Conservation (phyloP, 2,797 vertebrate genomes). For the Rhabdophis nuchalis region DNA sequence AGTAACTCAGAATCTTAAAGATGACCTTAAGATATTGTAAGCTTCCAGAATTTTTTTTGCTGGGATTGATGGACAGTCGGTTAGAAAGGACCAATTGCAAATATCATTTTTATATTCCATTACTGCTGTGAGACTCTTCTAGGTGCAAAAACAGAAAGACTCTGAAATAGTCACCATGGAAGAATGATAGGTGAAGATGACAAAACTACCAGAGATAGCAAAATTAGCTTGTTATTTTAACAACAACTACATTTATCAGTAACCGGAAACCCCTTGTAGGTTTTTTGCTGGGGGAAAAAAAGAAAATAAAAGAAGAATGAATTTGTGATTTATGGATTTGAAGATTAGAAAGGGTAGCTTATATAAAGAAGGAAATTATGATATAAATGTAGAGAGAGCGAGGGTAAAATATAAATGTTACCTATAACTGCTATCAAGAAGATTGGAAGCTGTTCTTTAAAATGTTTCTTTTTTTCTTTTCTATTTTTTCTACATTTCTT, state of each 20-base stretch:
- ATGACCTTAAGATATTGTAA: neutral
- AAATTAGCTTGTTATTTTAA: neutral
- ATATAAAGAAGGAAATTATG: neutral
- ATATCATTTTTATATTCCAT: neutral
- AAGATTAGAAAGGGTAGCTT: neutral
- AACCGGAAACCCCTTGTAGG: neutral
- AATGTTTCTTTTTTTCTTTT: neutral
- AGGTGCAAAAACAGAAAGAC: neutral
- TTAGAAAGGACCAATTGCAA: neutral
- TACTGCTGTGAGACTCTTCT: neutral
- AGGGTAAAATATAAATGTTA: neutral
- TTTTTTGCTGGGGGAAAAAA: neutral
- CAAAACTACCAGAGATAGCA: neutral
- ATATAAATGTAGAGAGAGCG: neutral
- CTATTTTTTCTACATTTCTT: neutral
- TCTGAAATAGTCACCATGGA: neutral
- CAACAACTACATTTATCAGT: neutral
- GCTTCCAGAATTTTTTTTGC: neutral
- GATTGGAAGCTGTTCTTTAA: neutral
- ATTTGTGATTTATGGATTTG: neutral
- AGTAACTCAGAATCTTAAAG: neutral
- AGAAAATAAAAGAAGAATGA: neutral
- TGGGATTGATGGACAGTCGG: neutral
- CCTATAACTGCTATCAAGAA: neutral
- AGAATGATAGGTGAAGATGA: neutral